Conservation (phyloP, 37 sponge, comb jelly and placozoan species). For the Dysidea cf. avara region DNA sequence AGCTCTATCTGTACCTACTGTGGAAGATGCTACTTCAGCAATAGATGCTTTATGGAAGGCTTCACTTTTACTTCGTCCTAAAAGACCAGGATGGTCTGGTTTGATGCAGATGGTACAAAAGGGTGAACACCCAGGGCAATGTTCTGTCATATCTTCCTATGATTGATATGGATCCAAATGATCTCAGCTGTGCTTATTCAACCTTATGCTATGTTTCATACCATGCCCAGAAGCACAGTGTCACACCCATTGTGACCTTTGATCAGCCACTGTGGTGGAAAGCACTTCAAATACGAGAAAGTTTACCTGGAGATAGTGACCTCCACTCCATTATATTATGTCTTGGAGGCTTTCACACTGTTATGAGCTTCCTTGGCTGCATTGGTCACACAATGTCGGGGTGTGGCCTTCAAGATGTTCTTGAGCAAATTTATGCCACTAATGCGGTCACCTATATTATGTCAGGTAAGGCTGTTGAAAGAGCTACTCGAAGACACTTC, state of each 20-base stretch:
- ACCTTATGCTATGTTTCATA: constrained; percentile 1
- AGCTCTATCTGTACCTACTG: neutral
- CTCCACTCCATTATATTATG: neutral
- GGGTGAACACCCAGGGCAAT: constrained; percentile 4
- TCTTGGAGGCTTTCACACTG: constrained; percentile 1
- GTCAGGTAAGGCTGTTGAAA: constrained; percentile 29
- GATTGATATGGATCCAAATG: no score
- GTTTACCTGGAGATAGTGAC: neutral
- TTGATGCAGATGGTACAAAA: constrained; percentile 15
- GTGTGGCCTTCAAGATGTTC: constrained; percentile 5
- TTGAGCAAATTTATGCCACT: constrained; percentile 23
- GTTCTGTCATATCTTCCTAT: no score
- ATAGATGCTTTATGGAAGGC: no score
- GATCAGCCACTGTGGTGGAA: constrained; percentile 5
- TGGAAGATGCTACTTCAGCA: constrained; percentile 8
- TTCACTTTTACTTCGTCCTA: neutral
- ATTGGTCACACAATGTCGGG: constrained; percentile 11
- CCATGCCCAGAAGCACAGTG: no score
- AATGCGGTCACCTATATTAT: constrained; percentile 26
- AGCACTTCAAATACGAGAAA: constrained; percentile 11
- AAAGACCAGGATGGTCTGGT: constrained; percentile 32
- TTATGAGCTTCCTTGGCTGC: constrained; percentile 31
- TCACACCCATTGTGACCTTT: constrained; percentile 15
- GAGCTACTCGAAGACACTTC: constrained; percentile 21
- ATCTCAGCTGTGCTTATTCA: constrained; percentile 2